phyloP scores from a whole-genome alignment of 2,888 invertebrate species.

The Epirrhoe alternata region DNA sequence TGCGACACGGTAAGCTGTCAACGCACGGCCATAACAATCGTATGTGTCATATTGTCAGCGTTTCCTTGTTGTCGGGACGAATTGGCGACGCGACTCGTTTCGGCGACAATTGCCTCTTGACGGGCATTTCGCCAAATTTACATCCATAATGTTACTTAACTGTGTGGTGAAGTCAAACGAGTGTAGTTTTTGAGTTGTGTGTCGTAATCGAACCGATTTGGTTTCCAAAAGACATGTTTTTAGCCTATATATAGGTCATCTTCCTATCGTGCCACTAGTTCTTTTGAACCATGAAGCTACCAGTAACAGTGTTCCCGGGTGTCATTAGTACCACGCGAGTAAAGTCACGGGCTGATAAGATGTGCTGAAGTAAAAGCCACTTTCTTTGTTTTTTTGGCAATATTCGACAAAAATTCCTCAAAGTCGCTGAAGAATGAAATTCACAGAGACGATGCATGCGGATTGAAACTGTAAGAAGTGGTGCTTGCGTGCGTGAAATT shows the following conservation, averaged over 20 bases:
- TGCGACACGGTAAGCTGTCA: slow-evolving; percentile 24
- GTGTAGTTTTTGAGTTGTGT: too few relatives aligned
- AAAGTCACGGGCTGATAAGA: neutral
- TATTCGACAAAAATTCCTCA: slow-evolving; percentile 12
- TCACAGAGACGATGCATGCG: neutral
- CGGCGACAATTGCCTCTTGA: slow-evolving; percentile 34
- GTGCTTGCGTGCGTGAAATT: slow-evolving; percentile 18
- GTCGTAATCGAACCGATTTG: too few relatives aligned
- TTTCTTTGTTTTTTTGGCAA: neutral
- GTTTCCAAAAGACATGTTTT: too few relatives aligned
- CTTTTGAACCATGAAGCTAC: too few relatives aligned
- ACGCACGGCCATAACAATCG: slow-evolving; percentile 27
- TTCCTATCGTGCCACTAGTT: too few relatives aligned
- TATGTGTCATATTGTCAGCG: slow-evolving; percentile 28
- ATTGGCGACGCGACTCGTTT: slow-evolving; percentile 29
- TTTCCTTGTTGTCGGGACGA: slow-evolving; percentile 31
- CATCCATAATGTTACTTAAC: slow-evolving; percentile 27
- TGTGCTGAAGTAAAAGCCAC: neutral
- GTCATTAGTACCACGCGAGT: too few relatives aligned
- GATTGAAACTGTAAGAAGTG: neutral
- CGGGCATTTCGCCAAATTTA: slow-evolving; percentile 37
- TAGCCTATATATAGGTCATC: too few relatives aligned
- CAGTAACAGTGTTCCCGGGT: too few relatives aligned
- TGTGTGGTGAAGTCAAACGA: too few relatives aligned
- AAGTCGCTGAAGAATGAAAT: slow-evolving; percentile 18